Evolutionary conservation across 2,888 invertebrate species (phyloP).

Genomic region (Prenolepis imparis): DNA sequence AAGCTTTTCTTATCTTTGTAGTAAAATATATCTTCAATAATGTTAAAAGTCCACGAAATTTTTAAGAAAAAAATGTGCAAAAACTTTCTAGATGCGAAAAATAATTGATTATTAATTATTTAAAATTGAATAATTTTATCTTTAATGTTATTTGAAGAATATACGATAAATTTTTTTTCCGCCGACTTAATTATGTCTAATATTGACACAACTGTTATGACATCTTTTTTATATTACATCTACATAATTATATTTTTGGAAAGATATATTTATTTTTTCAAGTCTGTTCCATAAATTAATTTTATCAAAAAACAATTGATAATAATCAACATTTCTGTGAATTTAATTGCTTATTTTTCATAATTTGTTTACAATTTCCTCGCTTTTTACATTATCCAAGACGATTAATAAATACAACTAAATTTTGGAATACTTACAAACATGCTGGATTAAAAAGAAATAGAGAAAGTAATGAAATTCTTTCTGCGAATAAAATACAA

Average conservation of each 20-base stretch:
- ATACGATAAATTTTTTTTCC: neutral
- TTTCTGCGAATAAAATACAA: neutral
- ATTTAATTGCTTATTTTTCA: neutral
- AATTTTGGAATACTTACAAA: neutral
- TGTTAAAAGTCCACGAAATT: neutral
- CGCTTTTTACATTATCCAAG: neutral
- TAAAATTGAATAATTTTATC: neutral
- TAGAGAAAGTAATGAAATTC: neutral
- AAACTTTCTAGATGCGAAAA: neutral
- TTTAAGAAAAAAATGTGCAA: neutral
- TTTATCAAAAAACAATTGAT: neutral
- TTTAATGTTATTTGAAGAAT: neutral
- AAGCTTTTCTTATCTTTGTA: neutral
- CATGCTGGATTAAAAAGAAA: neutral
- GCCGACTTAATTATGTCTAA: neutral
- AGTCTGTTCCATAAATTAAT: neutral
- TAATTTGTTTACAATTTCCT: neutral
- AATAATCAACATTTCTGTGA: neutral
- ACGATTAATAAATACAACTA: neutral
- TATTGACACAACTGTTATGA: neutral
- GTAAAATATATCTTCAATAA: conserved; percentile 12
- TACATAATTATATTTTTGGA: neutral
- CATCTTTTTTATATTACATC: neutral
- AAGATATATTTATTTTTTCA: neutral
- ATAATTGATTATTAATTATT: conserved; percentile 4